phyloP scores from a whole-genome alignment of 2,797 vertebrate genomes.

The Amblyopsis hoosieri region DNA sequence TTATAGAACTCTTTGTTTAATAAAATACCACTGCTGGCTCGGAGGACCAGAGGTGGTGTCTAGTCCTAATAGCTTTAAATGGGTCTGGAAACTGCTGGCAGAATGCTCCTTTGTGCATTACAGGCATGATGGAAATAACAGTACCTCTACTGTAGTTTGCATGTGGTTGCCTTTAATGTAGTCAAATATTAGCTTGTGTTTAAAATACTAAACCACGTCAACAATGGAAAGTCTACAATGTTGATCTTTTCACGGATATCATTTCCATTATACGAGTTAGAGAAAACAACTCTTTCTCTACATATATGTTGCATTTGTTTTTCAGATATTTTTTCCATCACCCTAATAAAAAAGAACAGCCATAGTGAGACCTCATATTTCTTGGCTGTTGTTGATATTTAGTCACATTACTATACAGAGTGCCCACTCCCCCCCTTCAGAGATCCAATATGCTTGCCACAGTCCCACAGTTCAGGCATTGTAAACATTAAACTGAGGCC shows the following conservation, averaged over 20 bases:
- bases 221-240: no score
- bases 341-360: background rate
- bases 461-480: conserved; percentile 56
- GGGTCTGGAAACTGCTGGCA: conserved; percentile 32
- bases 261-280: no score
- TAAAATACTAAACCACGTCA: no score
- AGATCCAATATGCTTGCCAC: conserved; percentile 42
- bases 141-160: conserved; percentile 4
- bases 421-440: conserved; percentile 31
- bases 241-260: no score
- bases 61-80: conserved; percentile 51
- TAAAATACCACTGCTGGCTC: conserved; percentile 48
- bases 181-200: no score
- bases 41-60: conserved; percentile 47
- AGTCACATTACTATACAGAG: conserved; percentile 46
- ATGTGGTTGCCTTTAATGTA: no score
- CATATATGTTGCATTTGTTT: background rate
- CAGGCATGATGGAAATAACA: conserved; percentile 46
- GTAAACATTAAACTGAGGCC: conserved; percentile 64
- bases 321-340: conserved; percentile 2
- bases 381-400: conserved; percentile 31
- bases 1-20: conserved; percentile 50
- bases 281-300: no score
- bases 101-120: conserved; percentile 60
- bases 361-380: conserved; percentile 12